phyloP scores from a whole-genome alignment of 2,888 invertebrate genomes.

The Alviniconcha strummeri region DNA sequence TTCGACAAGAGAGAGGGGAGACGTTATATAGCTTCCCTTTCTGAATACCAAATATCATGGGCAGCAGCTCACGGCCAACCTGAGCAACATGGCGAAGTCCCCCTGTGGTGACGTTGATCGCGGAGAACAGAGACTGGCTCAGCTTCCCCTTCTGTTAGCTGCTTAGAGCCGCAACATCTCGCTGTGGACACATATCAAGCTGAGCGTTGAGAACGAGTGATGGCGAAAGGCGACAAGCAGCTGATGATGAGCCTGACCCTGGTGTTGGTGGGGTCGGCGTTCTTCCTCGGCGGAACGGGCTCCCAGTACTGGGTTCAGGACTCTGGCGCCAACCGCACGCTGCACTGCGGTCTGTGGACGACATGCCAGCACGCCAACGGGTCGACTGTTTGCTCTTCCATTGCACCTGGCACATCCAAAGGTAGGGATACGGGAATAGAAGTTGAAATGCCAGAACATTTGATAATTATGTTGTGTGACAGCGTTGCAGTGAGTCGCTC shows the following conservation, averaged over 20 bases:
- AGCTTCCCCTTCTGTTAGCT: no score
- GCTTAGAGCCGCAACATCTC: no score
- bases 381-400: background rate
- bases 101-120: no score
- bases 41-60: no score
- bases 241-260: constrained; percentile 17
- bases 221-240: constrained; percentile 15
- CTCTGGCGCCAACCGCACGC: background rate
- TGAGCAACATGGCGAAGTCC: no score
- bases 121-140: no score
- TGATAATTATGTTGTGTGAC: no score
- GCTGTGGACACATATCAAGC: no score
- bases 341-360: constrained; percentile 5
- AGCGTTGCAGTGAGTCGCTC: background rate
- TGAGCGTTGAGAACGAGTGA: background rate
- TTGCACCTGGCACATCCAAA: background rate
- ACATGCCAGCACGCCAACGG: background rate
- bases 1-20: no score
- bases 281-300: constrained; percentile 15
- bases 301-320: constrained; percentile 23
- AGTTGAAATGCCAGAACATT: background rate
- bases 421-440: background rate
- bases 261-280: constrained; percentile 1
- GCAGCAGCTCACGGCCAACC: no score
- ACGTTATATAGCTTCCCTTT: no score